A percentile compares a stretch with the other conserved stretches of the same genome.
These are phyloP conservation scores for Steromphala cineraria DNA, from an alignment of 2,888 invertebrate species.

Conservation along the genomic window DNA sequence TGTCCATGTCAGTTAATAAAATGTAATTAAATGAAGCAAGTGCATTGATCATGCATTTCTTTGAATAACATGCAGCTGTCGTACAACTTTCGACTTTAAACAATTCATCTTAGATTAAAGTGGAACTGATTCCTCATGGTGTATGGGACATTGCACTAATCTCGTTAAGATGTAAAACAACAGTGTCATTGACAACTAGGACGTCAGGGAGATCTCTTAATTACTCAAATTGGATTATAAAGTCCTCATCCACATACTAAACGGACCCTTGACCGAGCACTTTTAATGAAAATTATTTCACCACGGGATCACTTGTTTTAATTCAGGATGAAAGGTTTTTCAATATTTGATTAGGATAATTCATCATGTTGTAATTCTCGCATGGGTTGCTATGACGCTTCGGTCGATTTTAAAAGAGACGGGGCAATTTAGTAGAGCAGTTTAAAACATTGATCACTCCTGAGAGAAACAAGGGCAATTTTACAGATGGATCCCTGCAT, in stretches of 20 bases:
- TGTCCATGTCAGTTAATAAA: no score
- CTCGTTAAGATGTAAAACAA: no score
- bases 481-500: slow-evolving; percentile 13
- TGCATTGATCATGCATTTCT: no score
- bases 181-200: no score
- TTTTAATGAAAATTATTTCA: neutral
- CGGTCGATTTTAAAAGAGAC: neutral
- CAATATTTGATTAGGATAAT: neutral
- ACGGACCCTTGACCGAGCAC: neutral
- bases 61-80: no score
- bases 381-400: no score
- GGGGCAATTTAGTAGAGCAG: neutral
- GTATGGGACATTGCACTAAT: no score
- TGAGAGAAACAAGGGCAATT: neutral
- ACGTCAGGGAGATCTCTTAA: no score
- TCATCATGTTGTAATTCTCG: neutral
- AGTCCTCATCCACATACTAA: neutral
- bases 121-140: no score
- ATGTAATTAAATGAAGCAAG: no score
- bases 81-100: no score
- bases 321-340: neutral
- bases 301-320: neutral
- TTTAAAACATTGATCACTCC: neutral
- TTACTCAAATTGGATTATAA: neutral
- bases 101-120: no score